Percentiles rank a stretch among this genome's conserved stretches.
Conservation (phyloP, 2,888 invertebrate species). For the Muschampia plurimacula region DNA sequence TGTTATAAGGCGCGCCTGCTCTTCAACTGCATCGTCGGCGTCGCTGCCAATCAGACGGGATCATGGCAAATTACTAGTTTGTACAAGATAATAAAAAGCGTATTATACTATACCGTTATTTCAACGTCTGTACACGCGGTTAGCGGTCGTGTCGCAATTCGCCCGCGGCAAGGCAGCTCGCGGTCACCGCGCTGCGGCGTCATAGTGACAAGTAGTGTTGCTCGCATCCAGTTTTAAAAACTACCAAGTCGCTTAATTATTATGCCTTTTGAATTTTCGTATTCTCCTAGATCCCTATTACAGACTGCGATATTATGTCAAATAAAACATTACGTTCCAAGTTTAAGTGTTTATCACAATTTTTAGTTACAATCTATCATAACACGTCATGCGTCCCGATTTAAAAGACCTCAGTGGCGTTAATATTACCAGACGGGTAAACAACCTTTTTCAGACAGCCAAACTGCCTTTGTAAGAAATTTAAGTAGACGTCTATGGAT, state of each 20-base stretch:
- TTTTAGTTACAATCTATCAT: too few species aligned
- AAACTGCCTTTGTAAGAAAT: too few species aligned
- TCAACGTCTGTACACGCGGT: conserved; percentile 1
- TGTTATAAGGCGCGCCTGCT: not conserved
- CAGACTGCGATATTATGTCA: too few species aligned
- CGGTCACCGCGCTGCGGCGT: not conserved
- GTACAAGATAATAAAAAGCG: conserved; percentile 4
- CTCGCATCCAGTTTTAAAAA: not conserved
- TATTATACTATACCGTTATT: not conserved
- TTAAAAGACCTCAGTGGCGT: too few species aligned
- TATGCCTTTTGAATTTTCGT: not conserved
- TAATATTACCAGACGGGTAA: too few species aligned
- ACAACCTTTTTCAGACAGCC: too few species aligned
- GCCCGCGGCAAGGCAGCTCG: conserved; percentile 3
- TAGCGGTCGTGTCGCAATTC: not conserved
- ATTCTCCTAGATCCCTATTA: too few species aligned
- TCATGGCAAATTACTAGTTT: conserved; percentile 1
- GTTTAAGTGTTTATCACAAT: too few species aligned
- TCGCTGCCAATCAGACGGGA: conserved; percentile 1
- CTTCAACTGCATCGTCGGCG: not conserved
- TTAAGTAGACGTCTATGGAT: too few species aligned
- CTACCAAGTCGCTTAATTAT: not conserved
- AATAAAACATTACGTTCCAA: too few species aligned
- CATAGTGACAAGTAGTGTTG: not conserved
- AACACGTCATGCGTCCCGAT: too few species aligned